Base-by-base conservation (phyloP, 2,888 invertebrate species). In the Athalia circularis region DNA sequence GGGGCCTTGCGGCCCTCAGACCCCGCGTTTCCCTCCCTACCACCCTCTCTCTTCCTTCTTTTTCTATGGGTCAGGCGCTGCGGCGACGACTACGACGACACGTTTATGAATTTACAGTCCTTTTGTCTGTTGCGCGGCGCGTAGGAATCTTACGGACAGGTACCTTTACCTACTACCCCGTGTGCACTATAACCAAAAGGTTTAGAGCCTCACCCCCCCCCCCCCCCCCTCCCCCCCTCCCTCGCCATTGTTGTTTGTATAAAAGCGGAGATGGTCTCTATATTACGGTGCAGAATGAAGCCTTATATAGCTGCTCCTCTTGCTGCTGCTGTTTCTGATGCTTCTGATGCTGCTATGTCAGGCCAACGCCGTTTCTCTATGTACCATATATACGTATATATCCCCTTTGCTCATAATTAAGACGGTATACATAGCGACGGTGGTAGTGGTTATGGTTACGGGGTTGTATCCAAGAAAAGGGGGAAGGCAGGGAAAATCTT, bases 31-130 rank as follows among this genome's bases (percentile, higher is more conserved):
- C 61, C 6, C 75, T 2, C 15, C 50, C 74, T 45, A 9, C 50
- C 0, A n/a, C 48, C 68, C 11, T 29, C 72, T 8, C 72, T 59
- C 72, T 43, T 43, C 50, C 6, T 9, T 52, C 68, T 13, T 15
- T 3, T 9, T 13, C 47, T 15, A 5, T 29, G n/a, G 11, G 11
- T 70, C 57, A 7, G 68, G 15, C 64, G 62, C 62, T 61, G 50
- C 50, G 13, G 59, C 48, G 50, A 48, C 61, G 75, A 62, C 75
- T 48, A 62, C 62, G 75, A 84, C 84, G 84, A 86, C 86, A 86
- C 85, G 85, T 88, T 88, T 89, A 87, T 88, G 86, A 88, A 87
- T 88, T 88, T 88, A 88, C 86, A 81, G 84, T 82, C 81, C 82
- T 80, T 82, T 86, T 86, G 85, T 84, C 84, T 75, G 75, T 64